These are phyloP conservation scores for Ibidorhyncha struthersii DNA, from an alignment of 2,113 vertebrate genomes.

Conservation along the genomic window DNA sequence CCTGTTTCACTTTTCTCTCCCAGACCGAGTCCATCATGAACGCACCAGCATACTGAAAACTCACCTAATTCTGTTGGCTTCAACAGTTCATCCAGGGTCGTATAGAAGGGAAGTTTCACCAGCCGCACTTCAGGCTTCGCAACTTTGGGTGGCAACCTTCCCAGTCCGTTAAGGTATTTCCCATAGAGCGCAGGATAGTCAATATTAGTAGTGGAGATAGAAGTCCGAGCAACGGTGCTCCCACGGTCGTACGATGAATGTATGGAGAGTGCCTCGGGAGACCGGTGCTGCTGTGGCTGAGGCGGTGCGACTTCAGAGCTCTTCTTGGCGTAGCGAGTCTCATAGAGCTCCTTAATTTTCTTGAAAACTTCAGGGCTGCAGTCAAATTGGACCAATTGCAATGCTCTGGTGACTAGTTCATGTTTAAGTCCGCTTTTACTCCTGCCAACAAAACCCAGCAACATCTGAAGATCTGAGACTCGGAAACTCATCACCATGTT, in stretches of 20 bases:
- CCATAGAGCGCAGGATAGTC: constrained; percentile 84
- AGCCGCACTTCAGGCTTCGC: constrained; percentile 85
- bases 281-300: constrained; percentile 66
- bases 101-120: constrained; percentile 95
- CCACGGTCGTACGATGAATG: constrained; percentile 78
- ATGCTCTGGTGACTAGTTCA: constrained; percentile 93
- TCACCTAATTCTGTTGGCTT: constrained; percentile 93
- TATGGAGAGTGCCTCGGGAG: constrained; percentile 80
- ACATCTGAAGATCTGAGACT: constrained; percentile 98
- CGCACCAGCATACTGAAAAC: neutral
- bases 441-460: constrained; percentile 96
- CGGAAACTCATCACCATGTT: constrained; percentile 99
- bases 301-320: constrained; percentile 68
- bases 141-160: constrained; percentile 82
- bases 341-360: constrained; percentile 96
- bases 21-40: too few relatives aligned
- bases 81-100: constrained; percentile 91
- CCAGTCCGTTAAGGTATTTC: constrained; percentile 96
- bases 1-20: neutral
- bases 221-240: constrained; percentile 64
- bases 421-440: constrained; percentile 99
- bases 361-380: constrained; percentile 97
- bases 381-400: constrained; percentile 95
- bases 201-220: constrained; percentile 66
- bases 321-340: constrained; percentile 92